phyloP scores from a whole-genome alignment of 2,888 invertebrate genomes.

The Agrochola macilenta region DNA sequence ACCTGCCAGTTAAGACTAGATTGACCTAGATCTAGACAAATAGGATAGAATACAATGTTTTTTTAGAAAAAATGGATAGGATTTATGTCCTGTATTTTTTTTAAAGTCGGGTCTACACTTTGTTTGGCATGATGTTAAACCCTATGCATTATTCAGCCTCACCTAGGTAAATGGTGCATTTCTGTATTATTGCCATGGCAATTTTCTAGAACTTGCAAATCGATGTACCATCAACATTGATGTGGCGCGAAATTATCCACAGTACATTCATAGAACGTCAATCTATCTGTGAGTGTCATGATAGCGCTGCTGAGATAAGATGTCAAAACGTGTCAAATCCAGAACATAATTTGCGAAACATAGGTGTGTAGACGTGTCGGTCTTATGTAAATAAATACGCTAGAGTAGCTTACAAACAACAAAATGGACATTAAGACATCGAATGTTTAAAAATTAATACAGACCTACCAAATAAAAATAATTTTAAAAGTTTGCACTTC shows the following conservation, averaged over 20 bases:
- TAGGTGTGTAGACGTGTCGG: not conserved
- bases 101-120: too few species aligned
- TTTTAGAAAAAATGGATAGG: constrained; percentile 13
- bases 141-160: too few species aligned
- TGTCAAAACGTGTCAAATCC: not conserved
- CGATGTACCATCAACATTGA: not conserved
- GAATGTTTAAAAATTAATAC: not conserved
- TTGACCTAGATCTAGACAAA: constrained; percentile 54
- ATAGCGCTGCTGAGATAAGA: too few species aligned
- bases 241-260: not conserved
- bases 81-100: not conserved
- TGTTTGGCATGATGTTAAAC: too few species aligned
- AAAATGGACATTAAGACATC: not conserved
- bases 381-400: not conserved
- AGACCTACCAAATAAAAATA: not conserved
- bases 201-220: not conserved
- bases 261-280: not conserved
- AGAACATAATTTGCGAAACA: not conserved
- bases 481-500: not conserved
- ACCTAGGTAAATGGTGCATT: too few species aligned
- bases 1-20: constrained; percentile 36
- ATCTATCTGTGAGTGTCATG: not conserved
- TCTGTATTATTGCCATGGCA: too few species aligned
- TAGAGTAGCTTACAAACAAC: not conserved
- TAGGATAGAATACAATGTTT: constrained; percentile 23